Percentiles rank a stretch among this genome's conserved stretches.
Evolutionary conservation across 2,797 vertebrate species (phyloP).

Genomic region (Molossus alvarezi): DNA sequence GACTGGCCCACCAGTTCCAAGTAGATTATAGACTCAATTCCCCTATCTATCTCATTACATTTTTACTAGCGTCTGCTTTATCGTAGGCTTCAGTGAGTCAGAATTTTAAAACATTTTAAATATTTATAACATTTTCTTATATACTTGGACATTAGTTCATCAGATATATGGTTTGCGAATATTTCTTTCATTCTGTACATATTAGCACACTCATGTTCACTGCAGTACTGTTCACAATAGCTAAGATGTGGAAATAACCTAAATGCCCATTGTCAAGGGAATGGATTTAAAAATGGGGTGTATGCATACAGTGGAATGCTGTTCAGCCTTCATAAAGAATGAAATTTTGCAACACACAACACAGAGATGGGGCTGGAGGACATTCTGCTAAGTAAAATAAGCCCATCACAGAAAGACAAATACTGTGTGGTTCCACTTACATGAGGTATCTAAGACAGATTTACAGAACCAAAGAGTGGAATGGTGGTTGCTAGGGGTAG

Average conservation of each 20-base stretch:
- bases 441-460: background rate
- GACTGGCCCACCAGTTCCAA: background rate
- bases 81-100: background rate
- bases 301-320: background rate
- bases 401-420: background rate
- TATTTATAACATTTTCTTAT: background rate
- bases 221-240: background rate
- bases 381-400: background rate
- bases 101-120: background rate
- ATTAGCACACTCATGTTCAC: background rate
- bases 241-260: background rate
- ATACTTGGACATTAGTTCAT: background rate
- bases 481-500: background rate
- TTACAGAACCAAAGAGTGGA: background rate
- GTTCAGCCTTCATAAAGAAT: background rate
- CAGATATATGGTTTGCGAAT: background rate
- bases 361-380: background rate
- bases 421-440: background rate
- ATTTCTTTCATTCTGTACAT: background rate
- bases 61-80: slow-evolving; percentile 19
- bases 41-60: background rate
- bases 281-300: background rate
- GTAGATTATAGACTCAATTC: background rate
- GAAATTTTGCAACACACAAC: background rate
- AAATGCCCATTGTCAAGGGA: background rate